Conservation (phyloP, 2,888 invertebrate species). For the Acanthosepion lycidas region DNA sequence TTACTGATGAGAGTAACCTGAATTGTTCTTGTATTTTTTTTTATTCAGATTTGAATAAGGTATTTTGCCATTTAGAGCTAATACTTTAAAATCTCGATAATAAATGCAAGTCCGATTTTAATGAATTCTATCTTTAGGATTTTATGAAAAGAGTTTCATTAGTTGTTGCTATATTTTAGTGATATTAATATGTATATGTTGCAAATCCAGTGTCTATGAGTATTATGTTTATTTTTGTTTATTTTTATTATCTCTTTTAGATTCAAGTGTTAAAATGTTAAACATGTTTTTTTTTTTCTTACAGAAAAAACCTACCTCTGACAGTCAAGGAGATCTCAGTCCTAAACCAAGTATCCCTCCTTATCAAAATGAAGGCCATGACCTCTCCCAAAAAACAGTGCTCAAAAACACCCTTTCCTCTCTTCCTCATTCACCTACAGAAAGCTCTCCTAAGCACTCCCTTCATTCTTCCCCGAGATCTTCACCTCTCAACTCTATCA, state of each 20-base stretch:
- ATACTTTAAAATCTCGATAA: too few relatives aligned
- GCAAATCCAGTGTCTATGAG: not conserved
- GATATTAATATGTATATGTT: not conserved
- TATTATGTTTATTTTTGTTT: not conserved
- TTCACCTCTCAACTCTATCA: conserved; percentile 65
- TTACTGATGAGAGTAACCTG: too few relatives aligned
- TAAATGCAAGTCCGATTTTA: too few relatives aligned
- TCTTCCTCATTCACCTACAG: not conserved
- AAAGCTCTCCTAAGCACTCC: not conserved
- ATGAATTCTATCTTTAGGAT: too few relatives aligned
- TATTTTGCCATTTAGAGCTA: too few relatives aligned
- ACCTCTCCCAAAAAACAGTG: not conserved
- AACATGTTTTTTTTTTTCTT: not conserved
- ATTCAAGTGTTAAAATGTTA: not conserved
- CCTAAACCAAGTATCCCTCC: not conserved
- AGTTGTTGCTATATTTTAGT: too few relatives aligned
- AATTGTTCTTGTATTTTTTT: too few relatives aligned
- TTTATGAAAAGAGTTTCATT: too few relatives aligned
- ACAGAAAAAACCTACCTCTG: not conserved
- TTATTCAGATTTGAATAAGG: too few relatives aligned
- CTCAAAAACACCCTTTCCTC: not conserved
- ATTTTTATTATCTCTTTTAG: not conserved
- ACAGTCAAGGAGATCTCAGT: not conserved
- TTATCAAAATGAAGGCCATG: not conserved
- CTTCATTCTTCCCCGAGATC: not conserved